A percentile compares a stretch with the other conserved stretches of the same genome.
Conservation (phyloP, 2,888 invertebrate species). For the Epsilonema sp. region DNA sequence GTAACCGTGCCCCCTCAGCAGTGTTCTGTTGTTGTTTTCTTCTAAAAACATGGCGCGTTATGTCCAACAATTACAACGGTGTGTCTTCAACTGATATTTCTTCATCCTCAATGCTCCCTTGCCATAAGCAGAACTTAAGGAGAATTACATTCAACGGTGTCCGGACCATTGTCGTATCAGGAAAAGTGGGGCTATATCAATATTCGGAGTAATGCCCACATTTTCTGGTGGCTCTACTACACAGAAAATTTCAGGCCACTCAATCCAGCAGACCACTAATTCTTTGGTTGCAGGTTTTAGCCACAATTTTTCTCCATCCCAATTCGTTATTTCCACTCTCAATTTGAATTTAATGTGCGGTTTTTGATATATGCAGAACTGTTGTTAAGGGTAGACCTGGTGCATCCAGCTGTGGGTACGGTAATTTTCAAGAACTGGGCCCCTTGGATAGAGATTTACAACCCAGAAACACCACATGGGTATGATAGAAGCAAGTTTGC, state of each 20-base stretch:
- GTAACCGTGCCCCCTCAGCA: too few species aligned
- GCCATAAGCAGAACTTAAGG: too few species aligned
- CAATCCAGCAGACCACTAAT: not conserved
- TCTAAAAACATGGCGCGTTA: too few species aligned
- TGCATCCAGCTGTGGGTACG: constrained; percentile 55
- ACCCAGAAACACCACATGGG: constrained; percentile 54
- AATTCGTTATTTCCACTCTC: not conserved
- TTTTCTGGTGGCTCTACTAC: constrained; percentile 72
- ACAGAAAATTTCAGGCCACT: too few species aligned
- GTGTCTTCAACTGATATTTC: too few species aligned
- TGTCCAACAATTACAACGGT: too few species aligned
- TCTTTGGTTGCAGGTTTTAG: constrained; percentile 6
- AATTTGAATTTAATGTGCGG: constrained; percentile 33
- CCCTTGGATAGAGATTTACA: constrained; percentile 47
- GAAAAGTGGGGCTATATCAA: constrained; percentile 52
- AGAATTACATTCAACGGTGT: too few species aligned
- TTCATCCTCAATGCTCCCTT: too few species aligned
- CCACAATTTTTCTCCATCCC: not conserved
- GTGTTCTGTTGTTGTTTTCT: too few species aligned
- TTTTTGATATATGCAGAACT: too few species aligned
- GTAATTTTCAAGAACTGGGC: constrained; percentile 67
- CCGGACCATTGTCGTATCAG: constrained; percentile 1
- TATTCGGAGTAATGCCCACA: constrained; percentile 51
- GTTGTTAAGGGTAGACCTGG: constrained; percentile 68
- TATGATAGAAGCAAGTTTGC: too few species aligned